phyloP scores from a whole-genome alignment of 2,113 vertebrate species.

The Ictidomys tridecemlineatus region DNA sequence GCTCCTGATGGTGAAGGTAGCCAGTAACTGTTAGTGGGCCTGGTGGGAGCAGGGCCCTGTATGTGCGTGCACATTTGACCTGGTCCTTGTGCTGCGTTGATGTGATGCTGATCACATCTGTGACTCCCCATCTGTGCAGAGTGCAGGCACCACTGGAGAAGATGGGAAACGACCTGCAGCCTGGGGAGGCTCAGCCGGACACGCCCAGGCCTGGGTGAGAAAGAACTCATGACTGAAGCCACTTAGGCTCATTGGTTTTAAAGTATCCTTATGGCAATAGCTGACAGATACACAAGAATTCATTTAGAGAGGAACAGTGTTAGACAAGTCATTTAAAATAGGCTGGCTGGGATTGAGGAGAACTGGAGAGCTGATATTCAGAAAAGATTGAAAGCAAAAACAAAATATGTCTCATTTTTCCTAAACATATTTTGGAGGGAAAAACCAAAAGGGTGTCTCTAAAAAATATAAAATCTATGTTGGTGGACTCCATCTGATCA shows the following conservation, averaged over 20 bases:
- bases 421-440: not conserved
- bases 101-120: no score
- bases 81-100: not conserved
- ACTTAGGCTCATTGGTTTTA: not conserved
- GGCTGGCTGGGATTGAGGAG: not conserved
- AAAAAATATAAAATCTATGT: not conserved
- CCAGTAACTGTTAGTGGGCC: accelerated
- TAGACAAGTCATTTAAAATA: not conserved
- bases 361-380: not conserved
- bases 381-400: not conserved
- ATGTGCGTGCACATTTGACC: accelerated
- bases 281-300: not conserved
- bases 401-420: not conserved
- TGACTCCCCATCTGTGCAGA: not conserved
- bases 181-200: not conserved
- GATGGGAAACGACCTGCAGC: no score
- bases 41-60: accelerated
- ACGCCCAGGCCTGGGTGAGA: not conserved
- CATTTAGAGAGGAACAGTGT: not conserved
- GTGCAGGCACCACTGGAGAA: accelerated
- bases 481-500: not conserved
- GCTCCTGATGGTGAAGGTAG: not conserved
- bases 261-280: not conserved
- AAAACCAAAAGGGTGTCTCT: not conserved
- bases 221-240: not conserved